A percentile compares a stretch with the other conserved stretches of the same genome.
Conservation (phyloP, 1,140 invertebrate genomes). For the Calliopsis andreniformis region DNA sequence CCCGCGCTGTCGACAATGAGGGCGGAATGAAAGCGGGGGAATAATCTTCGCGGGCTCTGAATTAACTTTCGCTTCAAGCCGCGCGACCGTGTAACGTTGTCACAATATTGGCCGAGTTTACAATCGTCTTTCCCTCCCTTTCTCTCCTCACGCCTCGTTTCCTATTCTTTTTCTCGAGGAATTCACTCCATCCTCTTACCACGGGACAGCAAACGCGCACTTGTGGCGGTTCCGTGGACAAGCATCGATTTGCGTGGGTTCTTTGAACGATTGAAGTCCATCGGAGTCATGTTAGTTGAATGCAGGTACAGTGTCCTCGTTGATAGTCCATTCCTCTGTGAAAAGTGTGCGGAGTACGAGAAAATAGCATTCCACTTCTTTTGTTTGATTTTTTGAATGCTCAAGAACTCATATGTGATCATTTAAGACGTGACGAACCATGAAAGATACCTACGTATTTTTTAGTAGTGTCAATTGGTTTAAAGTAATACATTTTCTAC, state of each 20-base stretch:
- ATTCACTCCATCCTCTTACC: background rate
- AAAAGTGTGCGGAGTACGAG: too few species aligned
- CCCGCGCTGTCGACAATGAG: slow-evolving; percentile 23
- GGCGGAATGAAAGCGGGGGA: slow-evolving; percentile 15
- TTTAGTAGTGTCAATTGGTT: too few species aligned
- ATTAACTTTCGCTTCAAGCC: slow-evolving; percentile 35
- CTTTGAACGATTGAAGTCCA: too few species aligned
- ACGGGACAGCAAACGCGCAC: background rate
- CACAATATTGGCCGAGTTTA: slow-evolving; percentile 18
- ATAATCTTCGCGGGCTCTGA: slow-evolving; percentile 34
- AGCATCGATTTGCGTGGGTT: background rate
- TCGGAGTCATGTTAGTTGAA: too few species aligned
- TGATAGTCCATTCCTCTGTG: too few species aligned
- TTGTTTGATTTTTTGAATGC: too few species aligned
- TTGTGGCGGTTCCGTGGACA: background rate
- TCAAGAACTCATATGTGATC: too few species aligned
- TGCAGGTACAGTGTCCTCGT: too few species aligned
- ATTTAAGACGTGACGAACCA: too few species aligned
- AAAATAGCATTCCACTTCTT: too few species aligned
- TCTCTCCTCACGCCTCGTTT: background rate
- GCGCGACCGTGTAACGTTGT: slow-evolving; percentile 38
- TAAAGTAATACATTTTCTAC: too few species aligned
- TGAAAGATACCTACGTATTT: too few species aligned
- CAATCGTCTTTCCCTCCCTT: background rate
- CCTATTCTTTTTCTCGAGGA: background rate